phyloP scores from a whole-genome alignment of 2,888 invertebrate species.

The Adelognathus sp. region DNA sequence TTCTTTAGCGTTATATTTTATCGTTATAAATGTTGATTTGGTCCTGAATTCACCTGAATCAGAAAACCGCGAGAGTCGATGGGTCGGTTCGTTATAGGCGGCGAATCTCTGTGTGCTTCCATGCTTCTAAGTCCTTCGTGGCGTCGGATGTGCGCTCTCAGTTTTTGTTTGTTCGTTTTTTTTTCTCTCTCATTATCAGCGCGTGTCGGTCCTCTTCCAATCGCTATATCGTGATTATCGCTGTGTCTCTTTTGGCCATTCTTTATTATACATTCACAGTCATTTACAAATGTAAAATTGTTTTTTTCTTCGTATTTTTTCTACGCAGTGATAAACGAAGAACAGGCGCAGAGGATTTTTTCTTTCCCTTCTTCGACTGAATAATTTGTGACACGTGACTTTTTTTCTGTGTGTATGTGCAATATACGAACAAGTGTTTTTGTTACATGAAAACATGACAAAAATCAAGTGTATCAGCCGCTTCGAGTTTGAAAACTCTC shows the following conservation, averaged over 20 bases:
- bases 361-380: constrained; percentile 37
- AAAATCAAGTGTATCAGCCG: constrained; percentile 12
- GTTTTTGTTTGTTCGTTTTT: constrained; percentile 18
- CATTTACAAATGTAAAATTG: constrained; percentile 51
- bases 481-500: constrained; percentile 16
- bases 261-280: constrained; percentile 62
- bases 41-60: constrained; percentile 80
- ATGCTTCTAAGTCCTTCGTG: constrained; percentile 66
- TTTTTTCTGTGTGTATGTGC: constrained; percentile 32
- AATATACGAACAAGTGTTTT: constrained; percentile 60
- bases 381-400: constrained; percentile 51
- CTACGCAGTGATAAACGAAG: constrained; percentile 46
- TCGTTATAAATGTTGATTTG: constrained; percentile 79
- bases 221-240: constrained; percentile 71
- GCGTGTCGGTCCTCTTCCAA: constrained; percentile 69
- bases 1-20: constrained; percentile 34
- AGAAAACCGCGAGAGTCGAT: constrained; percentile 78
- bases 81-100: constrained; percentile 71
- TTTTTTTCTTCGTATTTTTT: neutral
- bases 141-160: constrained; percentile 65
- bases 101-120: constrained; percentile 66
- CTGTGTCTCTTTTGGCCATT: constrained; percentile 59
- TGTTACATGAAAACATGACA: constrained; percentile 36
- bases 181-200: constrained; percentile 43
- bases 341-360: constrained; percentile 42